Evolutionary conservation across 2,113 vertebrate species (phyloP).

Genomic region (Microcebus jonahi): DNA sequence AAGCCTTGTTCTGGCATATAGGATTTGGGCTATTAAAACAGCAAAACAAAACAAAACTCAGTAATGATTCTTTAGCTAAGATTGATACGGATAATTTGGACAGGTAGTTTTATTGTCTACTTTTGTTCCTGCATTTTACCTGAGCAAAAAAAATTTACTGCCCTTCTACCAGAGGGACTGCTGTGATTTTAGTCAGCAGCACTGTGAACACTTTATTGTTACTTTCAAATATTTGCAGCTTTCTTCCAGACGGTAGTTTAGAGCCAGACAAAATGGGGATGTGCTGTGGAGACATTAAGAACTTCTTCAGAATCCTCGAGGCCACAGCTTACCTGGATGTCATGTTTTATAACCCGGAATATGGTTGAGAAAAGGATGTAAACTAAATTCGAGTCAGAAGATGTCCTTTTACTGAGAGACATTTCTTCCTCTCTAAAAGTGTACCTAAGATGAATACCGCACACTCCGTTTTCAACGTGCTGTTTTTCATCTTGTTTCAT

Average conservation of each 20-base stretch:
- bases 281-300: neutral
- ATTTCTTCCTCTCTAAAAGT: neutral
- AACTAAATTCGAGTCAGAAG: neutral
- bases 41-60: neutral
- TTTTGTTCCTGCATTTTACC: neutral
- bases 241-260: constrained; percentile 4
- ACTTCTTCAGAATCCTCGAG: neutral
- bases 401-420: neutral
- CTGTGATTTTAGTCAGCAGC: neutral
- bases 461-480: neutral
- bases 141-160: neutral
- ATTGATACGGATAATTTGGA: neutral
- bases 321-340: neutral
- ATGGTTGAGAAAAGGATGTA: neutral
- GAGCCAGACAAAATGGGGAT: neutral
- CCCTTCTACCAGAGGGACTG: neutral
- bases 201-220: neutral
- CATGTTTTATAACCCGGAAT: neutral
- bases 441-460: neutral
- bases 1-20: neutral
- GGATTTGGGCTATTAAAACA: neutral
- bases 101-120: neutral
- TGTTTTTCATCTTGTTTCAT: neutral
- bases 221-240: neutral
- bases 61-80: neutral